Percentiles rank a stretch among this genome's conserved stretches.
These are phyloP conservation scores for Antheraea yamamai DNA, from an alignment of 2,888 invertebrate species.

Conservation along the genomic window DNA sequence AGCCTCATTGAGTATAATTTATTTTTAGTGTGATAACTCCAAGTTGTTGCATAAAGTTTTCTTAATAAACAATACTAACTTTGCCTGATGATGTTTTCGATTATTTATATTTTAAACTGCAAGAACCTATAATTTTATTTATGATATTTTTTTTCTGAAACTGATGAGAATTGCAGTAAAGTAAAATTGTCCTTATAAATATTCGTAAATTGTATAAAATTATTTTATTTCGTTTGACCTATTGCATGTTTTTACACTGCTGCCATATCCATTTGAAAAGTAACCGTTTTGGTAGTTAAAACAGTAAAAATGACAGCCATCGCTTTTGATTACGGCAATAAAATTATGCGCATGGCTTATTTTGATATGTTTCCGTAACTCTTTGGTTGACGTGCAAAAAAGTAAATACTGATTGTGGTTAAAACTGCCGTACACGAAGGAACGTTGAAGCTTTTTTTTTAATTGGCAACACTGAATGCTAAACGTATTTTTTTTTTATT, in stretches of 20 bases:
- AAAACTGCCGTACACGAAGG: too few relatives aligned
- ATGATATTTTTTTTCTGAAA: background rate
- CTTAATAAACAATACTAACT: constrained; percentile 80
- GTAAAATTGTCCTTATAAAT: background rate
- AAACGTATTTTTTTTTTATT: too few relatives aligned
- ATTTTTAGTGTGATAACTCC: constrained; percentile 76
- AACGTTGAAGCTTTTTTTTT: too few relatives aligned
- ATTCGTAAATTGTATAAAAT: background rate
- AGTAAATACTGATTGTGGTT: too few relatives aligned
- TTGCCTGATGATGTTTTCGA: constrained; percentile 72
- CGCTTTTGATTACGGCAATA: background rate
- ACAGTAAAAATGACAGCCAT: background rate
- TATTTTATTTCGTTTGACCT: background rate
- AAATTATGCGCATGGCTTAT: background rate
- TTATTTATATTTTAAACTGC: constrained; percentile 42
- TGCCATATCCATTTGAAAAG: background rate
- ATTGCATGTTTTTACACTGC: background rate
- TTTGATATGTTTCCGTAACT: background rate
- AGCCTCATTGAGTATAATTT: constrained; percentile 76
- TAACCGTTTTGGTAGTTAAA: background rate
- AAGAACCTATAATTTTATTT: constrained; percentile 3
- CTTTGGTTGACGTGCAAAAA: background rate
- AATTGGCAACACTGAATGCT: too few relatives aligned
- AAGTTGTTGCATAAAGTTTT: constrained; percentile 78
- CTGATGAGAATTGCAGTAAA: background rate